Base-by-base conservation (phyloP, 1,140 invertebrate species). In the Drosophila arizonae region DNA sequence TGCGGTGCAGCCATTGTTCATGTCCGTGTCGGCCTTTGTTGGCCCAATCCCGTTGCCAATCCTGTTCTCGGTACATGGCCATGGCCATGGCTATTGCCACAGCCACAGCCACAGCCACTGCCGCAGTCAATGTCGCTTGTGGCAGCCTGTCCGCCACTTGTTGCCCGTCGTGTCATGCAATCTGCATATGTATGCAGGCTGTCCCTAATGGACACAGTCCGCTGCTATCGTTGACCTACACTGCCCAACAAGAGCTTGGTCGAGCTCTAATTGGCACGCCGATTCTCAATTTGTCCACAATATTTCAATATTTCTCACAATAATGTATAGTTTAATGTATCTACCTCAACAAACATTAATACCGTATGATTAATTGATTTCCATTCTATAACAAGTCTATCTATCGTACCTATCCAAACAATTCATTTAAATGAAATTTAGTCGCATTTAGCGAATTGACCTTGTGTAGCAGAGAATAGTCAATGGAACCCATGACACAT, bases 91-190 rank as follows among this genome's bases (percentile, higher is more conserved):
- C 33, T 45, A 33, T 9, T 63, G 60, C 51, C 61, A 51, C 10
- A 21, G 50, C 36, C 71, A 69, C 39, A 13, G 43, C 26, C 21
- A 24, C 21, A 2, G 60, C 51, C 61, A 57, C 10, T 30, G 50
- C 43, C 71, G 62, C 39, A 13, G 43, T 33, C 48, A 15, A 46
- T 21, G 43, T 17, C 15, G 52, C 36, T 39, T 39, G 36, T 39
- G 36, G 36, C 36, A 39, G 36, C 36, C 36, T 39, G 33, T 8
- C 33, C 54, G 70, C 69, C 50, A 71, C 69, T 71, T 65, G 61
- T 72, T 72, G 70, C 70, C 55, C 52, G 21, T 4, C 54, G 17
- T 45, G 61, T 50, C 68, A 71, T 65, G 68, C 68, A 71, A 71
- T 65, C 62, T 66, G 69, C 68, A 71, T 62, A 43, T 62, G 48